Evolutionary conservation across 2,888 invertebrate species (phyloP), one percentile per base, ranked within the genome.

Genomic region (Mythimna vitellina): DNA sequence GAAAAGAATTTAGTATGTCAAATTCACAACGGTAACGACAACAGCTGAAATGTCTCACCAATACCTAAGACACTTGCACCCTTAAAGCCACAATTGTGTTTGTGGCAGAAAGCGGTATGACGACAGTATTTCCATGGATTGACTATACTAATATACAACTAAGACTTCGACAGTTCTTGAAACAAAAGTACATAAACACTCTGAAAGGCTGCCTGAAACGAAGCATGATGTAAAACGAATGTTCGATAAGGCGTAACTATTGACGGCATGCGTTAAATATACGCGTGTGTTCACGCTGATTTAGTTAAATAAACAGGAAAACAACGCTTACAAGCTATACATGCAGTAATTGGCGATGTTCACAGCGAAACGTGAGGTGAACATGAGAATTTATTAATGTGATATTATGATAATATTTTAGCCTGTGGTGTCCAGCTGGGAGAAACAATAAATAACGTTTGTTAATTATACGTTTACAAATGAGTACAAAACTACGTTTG

Each of bases 271-370:
- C 35, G 38, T 51, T 76, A 68, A 66, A 66, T 76, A 72, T 65
- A 80, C 35, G 7, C 35, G 20, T 51, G 54, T 58, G 61, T 53
- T 38, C 35, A 61, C 65, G 35, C 70, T 65, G 65, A 73, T 65
- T 75, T 75, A 81, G 69, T 72, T 65, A 74, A 86, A 78, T 66
- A 78, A 81, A 86, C 83, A 84, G 87, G 87, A 85, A 86, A 86
- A 80, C 73, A 63, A 35, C 74, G 57, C 63, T 73, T 70, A 64
- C 76, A 66, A 71, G 56, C 25, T 17, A 54, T 73, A 54, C 58
- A 74, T 35, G 58, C 57, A 58, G 67, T 76, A 68, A 72, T 72
- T 72, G 42, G 38, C 32, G 38, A 65, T 68, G 62, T 65, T 71
- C 58, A 57, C 56, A 68, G 42, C 64, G n/a, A 53, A 76, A 67